Base-by-base conservation (phyloP, 2,888 invertebrate genomes). In the Nymphalis c-album region DNA sequence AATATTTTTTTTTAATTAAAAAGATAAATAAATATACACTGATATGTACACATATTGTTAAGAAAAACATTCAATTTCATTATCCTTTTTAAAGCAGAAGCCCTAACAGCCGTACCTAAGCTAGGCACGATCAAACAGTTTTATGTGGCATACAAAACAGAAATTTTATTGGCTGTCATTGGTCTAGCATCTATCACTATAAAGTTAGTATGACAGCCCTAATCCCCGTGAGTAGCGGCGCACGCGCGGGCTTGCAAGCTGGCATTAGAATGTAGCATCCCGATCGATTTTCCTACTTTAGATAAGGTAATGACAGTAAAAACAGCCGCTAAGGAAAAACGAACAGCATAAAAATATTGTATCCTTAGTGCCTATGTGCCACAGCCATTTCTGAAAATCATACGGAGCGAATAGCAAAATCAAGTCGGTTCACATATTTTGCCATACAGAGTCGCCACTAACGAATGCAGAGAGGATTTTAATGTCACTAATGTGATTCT, bases 331-430 rank as follows among this genome's bases (percentile, higher is more conserved):
- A 78, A 85, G 86, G 87, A 90, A 91, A 91, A 91, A 91, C 88
- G 81, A 60, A 81, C 79, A 73, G 87, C 86, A 91, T 92, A 92
- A 91, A 92, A 92, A 92, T 91, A 92, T 92, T 91, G 91, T 87
- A 91, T 89, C 87, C 90, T 85, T 86, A 82, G 83, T 84, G 84
- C 84, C 79, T 88, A 89, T 91, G 90, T 82, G 85, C 83, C 80
- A 80, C 83, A 79, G 85, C 90, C 91, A 88, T 90, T 91, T 92
- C 91, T 91, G 92, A 92, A 91, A 92, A 92, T 92, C 92, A 92
- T 91, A 91, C 92, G 91, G 91, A 86, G 88, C 86, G 85, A 78
- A 83, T 81, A 82, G 85, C 84, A 81, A 79, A 80, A 86, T 83
- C 88, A 74, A 85, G 88, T 87, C 77, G 78, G 82, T 78, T 81